Percentiles rank a stretch among this genome's conserved stretches.
phyloP scores from a whole-genome alignment of 2,113 vertebrate genomes.

The Delphinapterus leucas region DNA sequence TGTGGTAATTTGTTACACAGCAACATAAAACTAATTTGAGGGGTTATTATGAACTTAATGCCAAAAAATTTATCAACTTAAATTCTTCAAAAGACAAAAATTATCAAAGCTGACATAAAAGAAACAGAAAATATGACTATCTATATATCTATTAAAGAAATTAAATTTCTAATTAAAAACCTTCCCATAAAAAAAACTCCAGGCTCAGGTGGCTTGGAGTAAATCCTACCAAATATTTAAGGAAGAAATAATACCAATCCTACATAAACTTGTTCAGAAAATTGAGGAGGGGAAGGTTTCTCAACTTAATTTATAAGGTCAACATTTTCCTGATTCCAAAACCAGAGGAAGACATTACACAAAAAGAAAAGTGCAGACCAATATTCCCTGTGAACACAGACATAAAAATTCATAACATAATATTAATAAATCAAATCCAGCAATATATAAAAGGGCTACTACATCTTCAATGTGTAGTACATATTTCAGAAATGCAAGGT shows the following conservation, averaged over 20 bases:
- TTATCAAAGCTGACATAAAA: conserved; percentile 4
- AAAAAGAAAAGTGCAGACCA: background rate
- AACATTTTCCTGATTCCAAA: background rate
- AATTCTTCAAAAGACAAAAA: background rate
- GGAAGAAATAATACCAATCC: background rate
- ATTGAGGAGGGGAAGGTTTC: background rate
- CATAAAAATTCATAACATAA: background rate
- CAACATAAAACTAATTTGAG: background rate
- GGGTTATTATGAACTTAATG: background rate
- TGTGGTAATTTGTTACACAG: background rate
- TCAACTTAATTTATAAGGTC: background rate
- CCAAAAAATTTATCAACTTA: background rate
- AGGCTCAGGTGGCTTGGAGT: background rate
- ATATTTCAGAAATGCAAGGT: background rate
- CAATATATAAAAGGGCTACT: background rate
- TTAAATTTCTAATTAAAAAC: conserved; percentile 19
- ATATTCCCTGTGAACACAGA: background rate
- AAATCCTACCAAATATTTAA: background rate
- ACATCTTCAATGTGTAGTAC: background rate
- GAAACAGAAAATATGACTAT: background rate
- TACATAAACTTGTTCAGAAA: background rate
- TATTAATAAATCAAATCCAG: background rate
- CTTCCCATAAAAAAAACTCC: background rate
- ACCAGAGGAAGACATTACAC: background rate
- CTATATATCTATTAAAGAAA: background rate